Conservation (phyloP, 2,888 invertebrate genomes). For the Cosmorhoe ocellata region DNA sequence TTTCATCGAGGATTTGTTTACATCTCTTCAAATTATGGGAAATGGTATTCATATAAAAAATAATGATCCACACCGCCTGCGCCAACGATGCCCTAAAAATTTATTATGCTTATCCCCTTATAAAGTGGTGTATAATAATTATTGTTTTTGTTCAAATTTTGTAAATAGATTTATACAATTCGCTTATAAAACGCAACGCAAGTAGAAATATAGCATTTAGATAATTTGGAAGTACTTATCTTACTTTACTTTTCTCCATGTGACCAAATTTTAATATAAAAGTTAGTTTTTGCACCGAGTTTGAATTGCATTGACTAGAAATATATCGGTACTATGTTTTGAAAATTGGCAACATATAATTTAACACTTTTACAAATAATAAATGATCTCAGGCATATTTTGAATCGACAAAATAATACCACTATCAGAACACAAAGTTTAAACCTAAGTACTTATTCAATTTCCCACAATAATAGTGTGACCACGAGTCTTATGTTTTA, state of each 20-base stretch:
- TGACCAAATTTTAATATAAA: slow-evolving; percentile 63
- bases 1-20: not conserved
- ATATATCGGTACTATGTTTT: not conserved
- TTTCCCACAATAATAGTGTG: too few relatives aligned
- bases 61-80: not conserved
- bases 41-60: not conserved
- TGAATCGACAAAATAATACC: too few relatives aligned
- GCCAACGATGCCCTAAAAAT: not conserved
- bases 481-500: too few relatives aligned
- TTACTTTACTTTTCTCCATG: slow-evolving; percentile 55
- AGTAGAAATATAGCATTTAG: slow-evolving; percentile 21
- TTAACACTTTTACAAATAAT: too few relatives aligned
- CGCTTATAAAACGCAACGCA: slow-evolving; percentile 12
- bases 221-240: slow-evolving; percentile 41
- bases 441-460: too few relatives aligned
- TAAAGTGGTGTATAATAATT: not conserved
- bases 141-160: not conserved
- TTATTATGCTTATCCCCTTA: too few relatives aligned
- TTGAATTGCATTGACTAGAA: not conserved
- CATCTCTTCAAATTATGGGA: not conserved
- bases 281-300: slow-evolving; percentile 11
- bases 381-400: too few relatives aligned
- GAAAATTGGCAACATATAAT: not conserved
- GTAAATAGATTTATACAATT: not conserved
- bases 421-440: too few relatives aligned